phyloP scores from a whole-genome alignment of 2,888 invertebrate species.

The Drosophila hawaiiensis region DNA sequence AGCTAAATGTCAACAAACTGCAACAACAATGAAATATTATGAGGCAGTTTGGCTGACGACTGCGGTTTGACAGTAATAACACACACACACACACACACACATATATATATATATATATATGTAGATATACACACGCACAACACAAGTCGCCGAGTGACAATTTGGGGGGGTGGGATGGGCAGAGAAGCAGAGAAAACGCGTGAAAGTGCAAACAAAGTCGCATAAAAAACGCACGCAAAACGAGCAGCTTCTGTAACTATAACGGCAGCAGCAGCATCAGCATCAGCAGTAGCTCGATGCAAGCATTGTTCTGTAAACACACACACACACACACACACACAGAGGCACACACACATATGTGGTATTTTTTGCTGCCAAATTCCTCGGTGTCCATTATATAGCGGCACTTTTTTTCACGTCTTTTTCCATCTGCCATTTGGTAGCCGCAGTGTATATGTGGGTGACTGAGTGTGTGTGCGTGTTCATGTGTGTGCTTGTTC shows the following conservation, averaged over 20 bases:
- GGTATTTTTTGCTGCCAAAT: conserved; percentile 42
- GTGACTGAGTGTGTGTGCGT: conserved; percentile 20
- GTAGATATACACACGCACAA: background rate
- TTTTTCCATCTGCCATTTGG: conserved; percentile 67
- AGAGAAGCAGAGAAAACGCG: conserved; percentile 43
- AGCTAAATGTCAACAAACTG: conserved; percentile 72
- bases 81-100: conserved; percentile 23
- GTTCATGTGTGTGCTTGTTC: conserved; percentile 13
- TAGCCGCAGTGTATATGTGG: conserved; percentile 25
- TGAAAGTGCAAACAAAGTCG: conserved; percentile 55
- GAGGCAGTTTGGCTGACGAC: conserved; percentile 57
- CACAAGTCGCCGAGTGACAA: background rate
- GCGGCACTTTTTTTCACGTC: conserved; percentile 33
- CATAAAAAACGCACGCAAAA: conserved; percentile 52
- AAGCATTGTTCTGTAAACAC: conserved; percentile 52
- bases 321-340: conserved; percentile 13
- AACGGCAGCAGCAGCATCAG: conserved; percentile 13
- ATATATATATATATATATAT: background rate
- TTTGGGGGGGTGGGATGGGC: background rate
- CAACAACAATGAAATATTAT: conserved; percentile 75
- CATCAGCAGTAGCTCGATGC: conserved; percentile 38
- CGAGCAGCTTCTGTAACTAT: conserved; percentile 33
- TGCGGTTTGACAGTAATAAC: conserved; percentile 67
- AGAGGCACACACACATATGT: conserved; percentile 23
- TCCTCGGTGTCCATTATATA: conserved; percentile 74